Base-by-base conservation (phyloP, 35 echinoderm and acorn worm genomes). In the Lytechinus variegatus region DNA sequence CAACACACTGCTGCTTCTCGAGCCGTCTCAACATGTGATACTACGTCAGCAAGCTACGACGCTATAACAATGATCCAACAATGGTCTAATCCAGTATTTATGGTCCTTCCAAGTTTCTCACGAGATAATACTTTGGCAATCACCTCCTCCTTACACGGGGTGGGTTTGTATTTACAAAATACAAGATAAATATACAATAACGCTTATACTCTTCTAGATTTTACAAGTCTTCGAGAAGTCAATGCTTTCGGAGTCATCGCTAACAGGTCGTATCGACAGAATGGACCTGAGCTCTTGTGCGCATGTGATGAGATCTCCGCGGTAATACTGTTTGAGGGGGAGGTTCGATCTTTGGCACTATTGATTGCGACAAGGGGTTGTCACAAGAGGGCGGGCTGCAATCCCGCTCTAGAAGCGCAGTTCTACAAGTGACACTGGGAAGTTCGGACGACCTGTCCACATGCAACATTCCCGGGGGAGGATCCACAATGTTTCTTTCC, bases 301-400 rank as follows among this genome's bases (percentile, higher is more conserved):
- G 94, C 94, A 96, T 96, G 89, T 95, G 88, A 87, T 96, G 95
- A 27, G 98, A 96, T 86, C 95, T 95, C 55, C 97, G 87, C 4
- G 98, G 98, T 72, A 99, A 91, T 54, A 99, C 98, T 27, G 98
- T 99, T 86, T 99, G 97, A 4, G 97, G 97, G 2, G 98, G 98
- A 19, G 97, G 97, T 71, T 97, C 98, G 5, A 97, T 95, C 89
- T 95, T 97, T 3, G 96, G 97, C 29, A 98, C 96, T 55, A 95
- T 90, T 89, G 95, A 91, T 93, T 14, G 96, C 92, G 54, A 86
- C 97, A 72, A 89, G 87, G 54, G 91, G 61, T 87, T 98, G 52
- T 95, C 94, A 94, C 91, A 97, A 8, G 91, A 95, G 29, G 92
- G 95, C 52, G 95, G 87, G 27, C 95, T 92, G 27, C 87, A 87